A percentile compares a stretch with the other conserved stretches of the same genome.
Evolutionary conservation across 2,888 invertebrate genomes (phyloP).

Genomic region (Pachliopta kotzebuea): DNA sequence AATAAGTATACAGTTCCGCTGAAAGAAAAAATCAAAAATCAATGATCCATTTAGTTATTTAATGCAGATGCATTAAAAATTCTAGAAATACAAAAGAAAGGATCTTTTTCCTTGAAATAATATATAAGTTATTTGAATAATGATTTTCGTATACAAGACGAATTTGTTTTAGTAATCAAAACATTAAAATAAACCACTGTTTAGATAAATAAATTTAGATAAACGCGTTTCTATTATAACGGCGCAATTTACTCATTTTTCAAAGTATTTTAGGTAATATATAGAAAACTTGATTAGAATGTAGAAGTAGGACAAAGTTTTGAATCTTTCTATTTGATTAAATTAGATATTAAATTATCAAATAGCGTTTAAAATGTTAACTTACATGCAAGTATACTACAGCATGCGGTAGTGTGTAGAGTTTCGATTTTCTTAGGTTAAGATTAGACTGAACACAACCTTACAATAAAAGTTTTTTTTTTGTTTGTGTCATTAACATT

Average conservation of each 20-base stretch:
- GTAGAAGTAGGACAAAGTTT: slow-evolving; percentile 33
- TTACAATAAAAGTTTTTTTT: slow-evolving; percentile 4
- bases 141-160: no score
- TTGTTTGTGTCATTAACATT: no score
- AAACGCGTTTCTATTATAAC: background rate
- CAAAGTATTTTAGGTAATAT: slow-evolving; percentile 4
- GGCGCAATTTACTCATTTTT: background rate
- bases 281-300: slow-evolving; percentile 12
- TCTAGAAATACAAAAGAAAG: no score
- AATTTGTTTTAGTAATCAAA: background rate
- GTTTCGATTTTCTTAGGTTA: slow-evolving; percentile 63
- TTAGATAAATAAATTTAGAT: background rate
- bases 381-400: slow-evolving; percentile 38
- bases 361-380: slow-evolving; percentile 34
- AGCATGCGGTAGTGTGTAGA: slow-evolving; percentile 60
- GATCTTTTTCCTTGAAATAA: no score
- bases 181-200: background rate
- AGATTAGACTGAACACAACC: slow-evolving; percentile 56
- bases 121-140: no score
- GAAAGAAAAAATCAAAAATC: no score
- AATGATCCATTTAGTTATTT: no score
- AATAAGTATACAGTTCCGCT: no score
- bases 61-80: no score
- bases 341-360: slow-evolving; percentile 33
- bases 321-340: slow-evolving; percentile 33